A percentile compares a stretch with the other conserved stretches of the same genome.
These are phyloP conservation scores for Anguilla rostrata DNA, from an alignment of 2,113 vertebrate species.

Conservation along the genomic window DNA sequence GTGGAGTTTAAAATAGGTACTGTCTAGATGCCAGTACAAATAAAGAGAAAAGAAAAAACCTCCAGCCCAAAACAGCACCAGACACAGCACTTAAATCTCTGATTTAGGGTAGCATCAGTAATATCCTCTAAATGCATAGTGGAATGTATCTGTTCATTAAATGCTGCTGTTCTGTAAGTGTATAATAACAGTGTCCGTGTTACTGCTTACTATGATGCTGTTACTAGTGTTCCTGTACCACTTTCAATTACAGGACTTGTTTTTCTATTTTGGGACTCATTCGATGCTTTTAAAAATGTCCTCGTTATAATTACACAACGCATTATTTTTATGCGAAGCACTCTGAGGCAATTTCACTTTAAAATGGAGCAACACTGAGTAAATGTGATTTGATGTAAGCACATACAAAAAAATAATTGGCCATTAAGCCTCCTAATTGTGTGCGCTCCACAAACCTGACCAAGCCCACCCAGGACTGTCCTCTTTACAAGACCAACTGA, in stretches of 20 bases:
- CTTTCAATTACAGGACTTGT: background rate
- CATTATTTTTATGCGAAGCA: background rate
- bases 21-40: too few relatives aligned
- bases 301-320: background rate
- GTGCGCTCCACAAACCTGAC: background rate
- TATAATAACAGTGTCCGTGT: background rate
- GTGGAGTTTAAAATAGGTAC: too few relatives aligned
- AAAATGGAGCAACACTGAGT: background rate
- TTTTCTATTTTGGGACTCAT: background rate
- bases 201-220: background rate
- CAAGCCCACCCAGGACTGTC: background rate
- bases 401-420: conserved; percentile 6
- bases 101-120: background rate
- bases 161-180: background rate
- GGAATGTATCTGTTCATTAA: background rate
- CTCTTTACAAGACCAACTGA: background rate
- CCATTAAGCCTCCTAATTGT: background rate
- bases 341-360: background rate
- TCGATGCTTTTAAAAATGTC: background rate
- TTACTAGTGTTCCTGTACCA: background rate
- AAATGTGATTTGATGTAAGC: background rate
- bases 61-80: background rate
- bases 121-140: background rate
- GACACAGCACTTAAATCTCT: background rate
- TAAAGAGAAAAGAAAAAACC: background rate